A percentile compares a stretch with the other conserved stretches of the same genome.
Conservation (phyloP, 2,113 vertebrate genomes). For the Reinhardtius hippoglossoides region DNA sequence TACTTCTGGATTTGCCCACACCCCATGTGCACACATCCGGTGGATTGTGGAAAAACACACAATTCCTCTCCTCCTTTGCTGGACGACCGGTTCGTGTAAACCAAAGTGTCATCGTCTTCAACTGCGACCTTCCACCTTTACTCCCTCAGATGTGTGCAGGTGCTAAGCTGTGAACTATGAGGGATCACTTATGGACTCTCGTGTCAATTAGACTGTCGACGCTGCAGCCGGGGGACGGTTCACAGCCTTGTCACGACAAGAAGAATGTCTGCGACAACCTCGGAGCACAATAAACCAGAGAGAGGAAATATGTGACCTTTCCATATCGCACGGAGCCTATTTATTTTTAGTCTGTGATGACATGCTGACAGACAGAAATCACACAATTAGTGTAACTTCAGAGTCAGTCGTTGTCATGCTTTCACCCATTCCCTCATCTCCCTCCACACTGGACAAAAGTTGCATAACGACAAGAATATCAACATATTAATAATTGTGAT, state of each 20-base stretch:
- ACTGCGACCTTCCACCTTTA: not conserved
- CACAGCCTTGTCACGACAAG: not conserved
- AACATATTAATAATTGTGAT: no score
- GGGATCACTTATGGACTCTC: not conserved
- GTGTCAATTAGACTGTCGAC: not conserved
- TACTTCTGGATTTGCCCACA: not conserved
- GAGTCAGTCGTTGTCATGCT: no score
- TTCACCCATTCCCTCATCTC: no score
- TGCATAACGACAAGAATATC: no score
- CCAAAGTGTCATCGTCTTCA: not conserved
- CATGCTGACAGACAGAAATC: no score
- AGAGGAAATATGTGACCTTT: not conserved
- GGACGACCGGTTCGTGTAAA: not conserved
- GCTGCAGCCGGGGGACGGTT: not conserved
- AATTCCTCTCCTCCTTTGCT: not conserved
- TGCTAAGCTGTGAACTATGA: not conserved
- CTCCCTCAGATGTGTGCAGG: not conserved
- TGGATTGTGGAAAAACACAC: not conserved
- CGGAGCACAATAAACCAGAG: not conserved
- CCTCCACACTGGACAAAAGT: no score
- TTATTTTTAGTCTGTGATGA: not conserved
- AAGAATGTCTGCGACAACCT: not conserved
- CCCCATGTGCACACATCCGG: not conserved
- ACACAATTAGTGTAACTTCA: no score
- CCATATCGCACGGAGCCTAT: not conserved